Base-by-base conservation (phyloP, 2,797 vertebrate genomes). In the Gobionotothen gibberifrons region DNA sequence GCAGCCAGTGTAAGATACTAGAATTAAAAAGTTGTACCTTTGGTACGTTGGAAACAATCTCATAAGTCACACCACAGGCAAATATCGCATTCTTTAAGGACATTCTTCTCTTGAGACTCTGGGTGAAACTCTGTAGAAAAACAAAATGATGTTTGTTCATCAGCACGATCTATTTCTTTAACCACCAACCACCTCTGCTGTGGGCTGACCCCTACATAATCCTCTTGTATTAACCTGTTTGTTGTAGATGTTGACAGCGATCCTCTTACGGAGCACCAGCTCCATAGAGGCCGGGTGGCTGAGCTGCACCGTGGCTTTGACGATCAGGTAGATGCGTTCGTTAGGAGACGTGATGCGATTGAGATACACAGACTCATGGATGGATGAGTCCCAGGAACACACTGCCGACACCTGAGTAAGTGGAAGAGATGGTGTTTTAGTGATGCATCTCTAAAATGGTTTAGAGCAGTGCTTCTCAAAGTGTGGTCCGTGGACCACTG, bases 1-100 rank as follows among this genome's bases (percentile, higher is more conserved):
- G 19, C 43, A 58, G n/a, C 6, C 13, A 53, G 46, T 19, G 9
- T 36, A 21, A 40, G 13, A 19, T 15, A 26, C 2, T 4, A 55
- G 5, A 55, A 70, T 26, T 5, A 17, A 48, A 1, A 42, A 48
- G 21, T 16, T 29, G 13, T 84, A 99, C 98, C 98, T 99, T 99
- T 88, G 98, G 98, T 95, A 99, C 96, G 89, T 99, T 99, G 82
- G 98, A 99, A 48, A 99, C 98, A 36, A 99, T 98, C 92, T 99
- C 97, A 82, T 99, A 99, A 48, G 94, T 97, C 68, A 99, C 97
- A 64, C 97, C 96, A 63, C 97, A 98, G 84, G 96, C 95, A 88
- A 97, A 95, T 77, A 97, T 93, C 10, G 96, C 91, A 82, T 98
- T 98, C 92, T 97, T 99, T 75, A 97, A 78, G 14, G 98, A 99